Evolutionary conservation across 2,113 vertebrate species (phyloP).

Genomic region (Rafetus swinhoei): DNA sequence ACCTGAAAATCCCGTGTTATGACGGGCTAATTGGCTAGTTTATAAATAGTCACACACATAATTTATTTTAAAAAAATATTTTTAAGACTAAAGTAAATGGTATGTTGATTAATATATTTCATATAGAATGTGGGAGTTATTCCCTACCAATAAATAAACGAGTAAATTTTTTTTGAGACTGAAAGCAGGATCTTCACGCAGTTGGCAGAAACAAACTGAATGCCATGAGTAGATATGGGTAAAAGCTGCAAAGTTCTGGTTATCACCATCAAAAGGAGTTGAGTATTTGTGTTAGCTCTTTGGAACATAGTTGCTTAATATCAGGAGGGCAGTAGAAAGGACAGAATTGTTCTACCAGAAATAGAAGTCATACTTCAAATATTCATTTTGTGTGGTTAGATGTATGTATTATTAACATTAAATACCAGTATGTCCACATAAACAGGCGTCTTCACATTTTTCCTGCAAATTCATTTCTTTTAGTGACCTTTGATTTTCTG

Average conservation of each 20-base stretch:
- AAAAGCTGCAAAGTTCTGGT: not conserved
- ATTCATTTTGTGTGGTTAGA: not conserved
- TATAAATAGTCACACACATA: not conserved
- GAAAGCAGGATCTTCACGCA: not conserved
- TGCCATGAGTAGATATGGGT: not conserved
- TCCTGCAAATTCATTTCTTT: not conserved
- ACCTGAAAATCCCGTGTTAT: too few species aligned
- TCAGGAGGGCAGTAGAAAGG: not conserved
- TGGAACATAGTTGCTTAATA: not conserved
- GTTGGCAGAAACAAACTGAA: not conserved
- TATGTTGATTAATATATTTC: not conserved
- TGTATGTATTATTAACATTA: slow-evolving; percentile 13
- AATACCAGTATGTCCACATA: not conserved
- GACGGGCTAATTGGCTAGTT: too few species aligned
- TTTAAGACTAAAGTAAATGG: not conserved
- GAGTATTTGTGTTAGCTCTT: not conserved
- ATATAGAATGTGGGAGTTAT: not conserved
- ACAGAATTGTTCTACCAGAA: not conserved
- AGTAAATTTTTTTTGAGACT: not conserved
- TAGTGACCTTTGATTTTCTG: slow-evolving; percentile 6
- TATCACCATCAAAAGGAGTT: not conserved
- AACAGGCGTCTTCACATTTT: slow-evolving; percentile 1
- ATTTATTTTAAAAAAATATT: not conserved
- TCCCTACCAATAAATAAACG: not conserved
- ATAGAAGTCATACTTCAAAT: slow-evolving; percentile 31